These are phyloP conservation scores for Achlya flavicornis DNA, from an alignment of 2,888 invertebrate genomes.

Conservation along the genomic window DNA sequence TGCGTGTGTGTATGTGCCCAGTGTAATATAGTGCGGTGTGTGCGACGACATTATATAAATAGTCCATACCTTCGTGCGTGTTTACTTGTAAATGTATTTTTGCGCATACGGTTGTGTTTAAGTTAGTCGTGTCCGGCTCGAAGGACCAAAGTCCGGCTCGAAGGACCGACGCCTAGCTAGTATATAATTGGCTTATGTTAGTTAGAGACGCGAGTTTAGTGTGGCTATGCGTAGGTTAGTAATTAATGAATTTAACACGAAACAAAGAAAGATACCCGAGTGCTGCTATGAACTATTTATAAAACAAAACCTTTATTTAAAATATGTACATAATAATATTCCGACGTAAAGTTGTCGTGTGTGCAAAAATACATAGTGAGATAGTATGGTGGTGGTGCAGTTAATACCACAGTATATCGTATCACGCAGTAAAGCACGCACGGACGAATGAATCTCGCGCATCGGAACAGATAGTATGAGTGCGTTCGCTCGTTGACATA, in stretches of 20 bases:
- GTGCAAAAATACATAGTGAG: background rate
- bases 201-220: background rate
- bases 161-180: background rate
- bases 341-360: background rate
- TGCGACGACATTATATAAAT: background rate
- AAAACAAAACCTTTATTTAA: background rate
- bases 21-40: background rate
- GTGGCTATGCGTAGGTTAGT: background rate
- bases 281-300: background rate
- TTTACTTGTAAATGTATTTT: background rate
- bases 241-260: no score
- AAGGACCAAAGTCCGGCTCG: background rate
- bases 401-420: no score
- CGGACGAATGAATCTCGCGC: constrained; percentile 3
- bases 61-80: constrained; percentile 4
- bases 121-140: constrained; percentile 5
- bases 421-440: background rate
- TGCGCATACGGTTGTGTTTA: constrained; percentile 1
- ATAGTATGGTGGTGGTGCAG: background rate
- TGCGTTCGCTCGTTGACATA: constrained; percentile 11
- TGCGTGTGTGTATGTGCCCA: no score
- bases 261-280: no score
- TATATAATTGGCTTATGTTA: background rate
- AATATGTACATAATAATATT: background rate
- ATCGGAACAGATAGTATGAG: background rate